Evolutionary conservation across 1,140 invertebrate species (phyloP), one percentile per base, ranked within the genome.

Genomic region (Lucilia cuprina): DNA sequence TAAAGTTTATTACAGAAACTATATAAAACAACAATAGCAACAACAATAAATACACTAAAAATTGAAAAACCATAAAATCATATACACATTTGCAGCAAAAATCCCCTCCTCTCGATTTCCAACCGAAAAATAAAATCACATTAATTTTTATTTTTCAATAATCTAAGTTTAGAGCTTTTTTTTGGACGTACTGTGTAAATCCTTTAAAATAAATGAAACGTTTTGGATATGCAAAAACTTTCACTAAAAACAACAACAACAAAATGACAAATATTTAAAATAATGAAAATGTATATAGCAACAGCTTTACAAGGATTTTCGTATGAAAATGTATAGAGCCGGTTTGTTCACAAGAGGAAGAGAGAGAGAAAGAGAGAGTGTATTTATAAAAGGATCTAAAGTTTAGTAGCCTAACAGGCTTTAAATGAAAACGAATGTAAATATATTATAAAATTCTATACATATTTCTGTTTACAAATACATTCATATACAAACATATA

Each of bases 141-240:
- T 70, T 70, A 70, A 70, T 70, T 70, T 70, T 70, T 70, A 70
- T 70, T 70, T n/a, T 70, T 70, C 19, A 60, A 25, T 70, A 70
- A 70, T 21, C 65, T 70, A 70, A 70, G 21, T 12, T 70, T 70
- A 41, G 65, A 70, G 10, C 65, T 8, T 25, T 70, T 70, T 70
- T 70, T 5, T 30, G 25, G 1, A 30, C 25, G 25, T 10, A 70
- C 65, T 21, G n/a, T n/a, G n/a, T 70, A 70, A 70, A 70, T 70
- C 65, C 65, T 70, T 70, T 70, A 70, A 70, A 70, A 70, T 70
- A 70, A 70, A 70, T 70, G 17, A 21, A 21, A 21, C 12, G n/a
- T 70, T 25, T 21, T 21, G 1, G 10, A 8, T 30, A 30, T 30
- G 3, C 25, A 30, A 41, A 7, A 41, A 70, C 65, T 70, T 70